Evolutionary conservation across 2,888 invertebrate genomes (phyloP).

Genomic region (Microchrysa polita): DNA sequence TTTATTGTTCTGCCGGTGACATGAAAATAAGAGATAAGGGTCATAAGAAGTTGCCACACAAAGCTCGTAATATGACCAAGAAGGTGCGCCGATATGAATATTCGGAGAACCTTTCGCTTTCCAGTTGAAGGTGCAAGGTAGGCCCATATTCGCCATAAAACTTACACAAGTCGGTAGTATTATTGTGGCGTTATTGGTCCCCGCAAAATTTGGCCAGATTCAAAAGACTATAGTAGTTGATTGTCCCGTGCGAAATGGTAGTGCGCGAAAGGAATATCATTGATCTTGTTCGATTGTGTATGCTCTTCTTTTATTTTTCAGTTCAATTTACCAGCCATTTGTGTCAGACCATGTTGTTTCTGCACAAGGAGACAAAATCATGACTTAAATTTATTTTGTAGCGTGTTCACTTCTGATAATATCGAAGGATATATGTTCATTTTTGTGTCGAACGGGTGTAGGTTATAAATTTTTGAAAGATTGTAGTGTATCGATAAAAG

Average conservation of each 20-base stretch:
- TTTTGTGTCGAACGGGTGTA: conserved; percentile 20
- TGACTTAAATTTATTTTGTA: conserved; percentile 39
- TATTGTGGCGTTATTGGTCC: conserved; percentile 18
- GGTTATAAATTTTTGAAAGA: conserved; percentile 10
- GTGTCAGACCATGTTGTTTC: conserved; percentile 40
- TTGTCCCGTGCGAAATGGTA: background rate
- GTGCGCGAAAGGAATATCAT: conserved; percentile 7
- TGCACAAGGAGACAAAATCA: conserved; percentile 31
- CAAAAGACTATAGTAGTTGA: background rate
- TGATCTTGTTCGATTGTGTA: conserved; percentile 14
- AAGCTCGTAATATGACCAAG: background rate
- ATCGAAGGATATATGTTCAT: conserved; percentile 32
- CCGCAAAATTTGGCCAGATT: background rate
- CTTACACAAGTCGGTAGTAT: background rate
- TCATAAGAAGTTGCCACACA: conserved; percentile 38
- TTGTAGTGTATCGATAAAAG: too few relatives aligned
- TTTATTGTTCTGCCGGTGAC: conserved; percentile 39
- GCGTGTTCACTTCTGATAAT: conserved; percentile 18
- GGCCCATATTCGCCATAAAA: background rate
- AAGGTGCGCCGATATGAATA: background rate
- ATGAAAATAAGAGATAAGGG: conserved; percentile 44
- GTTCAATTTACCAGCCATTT: conserved; percentile 42
- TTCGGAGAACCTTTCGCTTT: too few relatives aligned
- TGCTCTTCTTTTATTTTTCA: conserved; percentile 12
- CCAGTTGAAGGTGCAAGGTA: too few relatives aligned